Evolutionary conservation across 2,888 invertebrate species (phyloP), one percentile per base, ranked within the genome.

Genomic region (Sturmia bella): DNA sequence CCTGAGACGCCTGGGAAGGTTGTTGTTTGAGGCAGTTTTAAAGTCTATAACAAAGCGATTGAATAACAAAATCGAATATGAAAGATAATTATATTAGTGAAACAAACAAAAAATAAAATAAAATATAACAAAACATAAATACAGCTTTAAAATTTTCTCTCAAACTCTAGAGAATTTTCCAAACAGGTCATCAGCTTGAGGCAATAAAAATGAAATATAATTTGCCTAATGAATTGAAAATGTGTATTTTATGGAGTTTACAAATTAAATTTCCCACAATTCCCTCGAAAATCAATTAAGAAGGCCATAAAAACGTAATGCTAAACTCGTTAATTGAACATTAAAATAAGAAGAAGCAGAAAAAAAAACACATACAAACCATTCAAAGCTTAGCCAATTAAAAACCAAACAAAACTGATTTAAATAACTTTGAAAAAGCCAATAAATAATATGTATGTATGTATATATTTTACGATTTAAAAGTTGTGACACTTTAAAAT

Each of bases 401-500:
- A 39, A 52, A 64, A 66, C 11, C 39, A 66, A 24, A 11, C 39
- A 0, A 21, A 15, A 9, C 39, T 15, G 12, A 24, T 66, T 50
- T 21, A 39, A 50, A 50, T 64, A 50, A 64, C 37, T 21, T 11
- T n/a, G 24, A 5, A 43, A 48, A 48, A 6, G n/a, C 19, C 12
- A n/a, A 32, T 6, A 19, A 48, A 63, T 32, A 19, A 3, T 45
- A 6, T 13, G 39, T 45, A 15, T 17, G 9, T n/a, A 66, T 50
- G 48, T 48, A n/a, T 17, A 39, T 3, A 45, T 64, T 21, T 39
- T n/a, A 32, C 50, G n/a, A 15, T 27, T 52, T 11, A 24, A 11
- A 41, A 3, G 37, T 48, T 66, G 66, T 66, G 52, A 41, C 66
- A 66, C 52, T 66, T 52, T 52, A 9, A 66, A 66, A 17, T 52